These are phyloP conservation scores for Scolopax mira DNA, from an alignment of 2,113 vertebrate species.

Conservation along the genomic window DNA sequence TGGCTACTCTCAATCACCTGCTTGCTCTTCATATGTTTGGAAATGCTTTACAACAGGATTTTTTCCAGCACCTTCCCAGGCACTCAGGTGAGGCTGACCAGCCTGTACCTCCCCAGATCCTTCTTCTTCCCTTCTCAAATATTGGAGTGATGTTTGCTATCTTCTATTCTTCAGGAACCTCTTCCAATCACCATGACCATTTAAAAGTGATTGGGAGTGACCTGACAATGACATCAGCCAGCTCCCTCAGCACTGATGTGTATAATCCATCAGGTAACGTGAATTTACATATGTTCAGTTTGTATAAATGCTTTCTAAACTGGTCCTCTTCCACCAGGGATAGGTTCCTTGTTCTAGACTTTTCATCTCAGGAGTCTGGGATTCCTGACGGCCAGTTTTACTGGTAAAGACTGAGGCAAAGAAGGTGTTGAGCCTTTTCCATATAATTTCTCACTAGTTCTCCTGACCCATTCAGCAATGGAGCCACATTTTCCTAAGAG, in stretches of 20 bases:
- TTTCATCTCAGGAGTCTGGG: neutral
- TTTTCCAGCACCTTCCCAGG: neutral
- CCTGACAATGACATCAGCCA: neutral
- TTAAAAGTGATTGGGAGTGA: neutral
- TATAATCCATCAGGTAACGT: neutral
- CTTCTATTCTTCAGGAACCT: neutral
- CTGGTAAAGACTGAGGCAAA: neutral
- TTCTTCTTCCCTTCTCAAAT: neutral
- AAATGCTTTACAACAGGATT: neutral
- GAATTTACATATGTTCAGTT: neutral
- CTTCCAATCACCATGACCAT: neutral
- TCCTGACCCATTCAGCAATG: neutral
- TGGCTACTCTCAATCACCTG: neutral
- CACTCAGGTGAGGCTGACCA: neutral
- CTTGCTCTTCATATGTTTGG: neutral
- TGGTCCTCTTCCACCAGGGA: neutral
- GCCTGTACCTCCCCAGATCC: neutral
- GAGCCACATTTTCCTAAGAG: neutral
- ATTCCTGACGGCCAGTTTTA: neutral
- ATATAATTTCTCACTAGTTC: neutral
- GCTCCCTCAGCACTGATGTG: neutral
- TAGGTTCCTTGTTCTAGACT: neutral
- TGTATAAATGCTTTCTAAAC: neutral
- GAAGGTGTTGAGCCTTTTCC: neutral
- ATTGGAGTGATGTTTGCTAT: neutral